phyloP scores from a whole-genome alignment of 2,113 vertebrate genomes.

The Percopsis transmontana region DNA sequence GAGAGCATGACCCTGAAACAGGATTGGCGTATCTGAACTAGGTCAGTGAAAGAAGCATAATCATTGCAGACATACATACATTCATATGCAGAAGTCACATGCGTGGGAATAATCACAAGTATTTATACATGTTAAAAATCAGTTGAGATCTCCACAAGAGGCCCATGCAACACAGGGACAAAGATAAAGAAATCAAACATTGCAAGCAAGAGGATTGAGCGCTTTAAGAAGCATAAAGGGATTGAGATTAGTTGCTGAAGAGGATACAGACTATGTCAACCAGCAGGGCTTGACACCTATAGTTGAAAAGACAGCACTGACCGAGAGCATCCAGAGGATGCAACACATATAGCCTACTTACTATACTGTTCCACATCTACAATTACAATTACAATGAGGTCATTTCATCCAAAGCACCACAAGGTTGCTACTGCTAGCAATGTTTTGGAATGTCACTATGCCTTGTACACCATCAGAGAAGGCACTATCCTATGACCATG shows the following conservation, averaged over 20 bases:
- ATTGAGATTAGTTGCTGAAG: slow-evolving; percentile 46
- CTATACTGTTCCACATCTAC: too few species aligned
- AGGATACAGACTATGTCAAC: slow-evolving; percentile 11
- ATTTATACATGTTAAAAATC: neutral
- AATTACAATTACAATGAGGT: too few species aligned
- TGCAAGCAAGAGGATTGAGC: slow-evolving; percentile 36
- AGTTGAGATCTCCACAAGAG: slow-evolving; percentile 1
- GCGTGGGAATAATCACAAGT: neutral
- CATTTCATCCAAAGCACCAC: too few species aligned
- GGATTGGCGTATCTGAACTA: slow-evolving; percentile 14
- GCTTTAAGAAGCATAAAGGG: slow-evolving; percentile 30
- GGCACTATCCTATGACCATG: too few species aligned
- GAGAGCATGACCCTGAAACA: neutral
- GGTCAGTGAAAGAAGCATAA: neutral
- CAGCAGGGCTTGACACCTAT: neutral
- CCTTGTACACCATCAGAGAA: too few species aligned
- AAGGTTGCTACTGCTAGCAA: too few species aligned
- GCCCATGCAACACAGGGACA: neutral
- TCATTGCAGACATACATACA: neutral
- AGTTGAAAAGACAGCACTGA: too few species aligned
- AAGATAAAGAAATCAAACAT: neutral
- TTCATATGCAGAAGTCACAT: neutral
- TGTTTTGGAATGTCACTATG: too few species aligned
- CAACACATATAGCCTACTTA: too few species aligned
- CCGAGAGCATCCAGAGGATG: too few species aligned